Conservation (phyloP, 2,113 vertebrate species). For the Stictonetta naevosa region DNA sequence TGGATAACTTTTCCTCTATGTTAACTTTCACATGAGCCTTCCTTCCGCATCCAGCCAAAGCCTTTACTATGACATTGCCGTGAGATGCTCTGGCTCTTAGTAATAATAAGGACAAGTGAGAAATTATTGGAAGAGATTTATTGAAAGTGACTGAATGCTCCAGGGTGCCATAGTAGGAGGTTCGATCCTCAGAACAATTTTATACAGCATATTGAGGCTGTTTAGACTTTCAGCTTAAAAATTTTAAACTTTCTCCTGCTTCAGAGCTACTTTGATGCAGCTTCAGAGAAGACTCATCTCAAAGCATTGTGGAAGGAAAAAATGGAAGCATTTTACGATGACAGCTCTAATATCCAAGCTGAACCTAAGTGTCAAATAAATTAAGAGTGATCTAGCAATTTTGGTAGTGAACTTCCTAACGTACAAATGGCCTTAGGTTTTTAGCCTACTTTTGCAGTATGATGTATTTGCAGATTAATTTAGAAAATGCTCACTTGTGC, state of each 20-base stretch:
- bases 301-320: constrained; percentile 7
- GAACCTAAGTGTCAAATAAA: constrained; percentile 50
- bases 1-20: constrained; percentile 2
- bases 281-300: constrained; percentile 60
- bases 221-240: constrained; percentile 45
- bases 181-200: constrained; percentile 55
- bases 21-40: constrained; percentile 22
- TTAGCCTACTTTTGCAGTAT: not conserved
- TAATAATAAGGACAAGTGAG: constrained; percentile 61
- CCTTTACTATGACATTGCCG: constrained; percentile 53
- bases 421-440: not conserved
- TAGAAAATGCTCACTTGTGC: not conserved
- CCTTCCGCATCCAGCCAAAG: not conserved
- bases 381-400: constrained; percentile 26
- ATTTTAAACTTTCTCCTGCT: constrained; percentile 35
- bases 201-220: constrained; percentile 30
- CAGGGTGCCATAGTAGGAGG: constrained; percentile 8
- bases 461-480: not conserved
- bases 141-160: constrained; percentile 51
- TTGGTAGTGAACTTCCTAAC: not conserved
- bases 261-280: constrained; percentile 51
- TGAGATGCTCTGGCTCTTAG: constrained; percentile 62
- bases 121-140: constrained; percentile 64
- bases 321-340: constrained; percentile 43
- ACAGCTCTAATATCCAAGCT: constrained; percentile 29